A percentile compares a stretch with the other conserved stretches of the same genome.
These are phyloP conservation scores for Nannoperca obscura DNA, from an alignment of 2,797 vertebrate genomes.

Conservation along the genomic window DNA sequence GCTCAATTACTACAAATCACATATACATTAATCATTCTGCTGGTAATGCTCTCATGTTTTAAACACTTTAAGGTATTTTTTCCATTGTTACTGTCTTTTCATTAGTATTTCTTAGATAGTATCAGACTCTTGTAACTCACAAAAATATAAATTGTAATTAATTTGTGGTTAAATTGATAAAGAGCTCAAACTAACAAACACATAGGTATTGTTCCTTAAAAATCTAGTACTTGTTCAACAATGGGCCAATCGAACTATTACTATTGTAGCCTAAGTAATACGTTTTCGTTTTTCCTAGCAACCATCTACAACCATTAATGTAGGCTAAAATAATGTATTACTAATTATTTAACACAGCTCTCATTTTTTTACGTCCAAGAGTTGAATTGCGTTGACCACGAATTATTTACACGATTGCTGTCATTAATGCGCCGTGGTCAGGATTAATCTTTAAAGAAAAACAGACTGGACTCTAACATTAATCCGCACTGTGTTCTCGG, in stretches of 20 bases:
- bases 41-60: not conserved
- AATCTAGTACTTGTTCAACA: not conserved
- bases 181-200: not conserved
- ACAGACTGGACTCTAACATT: not conserved
- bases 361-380: not conserved
- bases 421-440: not conserved
- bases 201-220: not conserved
- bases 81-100: not conserved
- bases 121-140: not conserved
- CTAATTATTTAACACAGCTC: not conserved
- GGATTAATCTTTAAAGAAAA: not conserved
- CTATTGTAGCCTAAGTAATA: not conserved
- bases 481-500: not conserved
- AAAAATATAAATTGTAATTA: too few species aligned
- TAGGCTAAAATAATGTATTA: not conserved
- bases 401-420: not conserved
- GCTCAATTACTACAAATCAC: not conserved
- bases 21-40: not conserved
- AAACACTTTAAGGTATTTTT: not conserved
- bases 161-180: not conserved
- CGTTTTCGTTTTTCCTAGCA: not conserved
- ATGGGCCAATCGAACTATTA: too few species aligned
- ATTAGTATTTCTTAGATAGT: not conserved
- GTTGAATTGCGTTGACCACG: not conserved
- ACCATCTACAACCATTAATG: not conserved